These are phyloP conservation scores for Ichneumoninae sp. DNA, from an alignment of 2,888 invertebrate species.

Conservation along the genomic window DNA sequence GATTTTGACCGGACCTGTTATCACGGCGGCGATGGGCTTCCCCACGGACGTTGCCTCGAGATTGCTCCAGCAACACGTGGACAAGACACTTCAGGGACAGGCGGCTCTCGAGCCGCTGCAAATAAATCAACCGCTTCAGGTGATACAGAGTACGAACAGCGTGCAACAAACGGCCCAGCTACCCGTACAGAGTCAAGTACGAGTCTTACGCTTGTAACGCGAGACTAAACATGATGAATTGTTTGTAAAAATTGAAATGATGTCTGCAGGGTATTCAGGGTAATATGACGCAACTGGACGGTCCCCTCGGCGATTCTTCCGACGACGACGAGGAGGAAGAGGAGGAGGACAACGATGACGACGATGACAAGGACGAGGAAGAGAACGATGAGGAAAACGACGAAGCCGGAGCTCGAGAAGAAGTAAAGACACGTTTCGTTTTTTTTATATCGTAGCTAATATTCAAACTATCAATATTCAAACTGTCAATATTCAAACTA, in stretches of 20 bases:
- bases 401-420: conserved; percentile 82
- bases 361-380: conserved; percentile 85
- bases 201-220: neutral
- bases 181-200: conserved; percentile 77
- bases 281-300: conserved; percentile 86
- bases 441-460: conserved; percentile 58
- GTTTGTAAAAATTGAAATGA: conserved; percentile 26
- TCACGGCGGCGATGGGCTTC: conserved; percentile 95
- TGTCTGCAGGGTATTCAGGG: conserved; percentile 70
- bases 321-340: conserved; percentile 93
- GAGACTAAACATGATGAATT: conserved; percentile 10
- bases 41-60: conserved; percentile 93
- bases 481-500: conserved; percentile 71
- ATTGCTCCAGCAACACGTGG: conserved; percentile 95
- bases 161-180: conserved; percentile 77
- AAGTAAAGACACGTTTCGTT: conserved; percentile 73
- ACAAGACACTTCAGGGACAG: conserved; percentile 89
- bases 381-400: conserved; percentile 84
- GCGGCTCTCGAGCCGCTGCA: conserved; percentile 83
- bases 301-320: conserved; percentile 88
- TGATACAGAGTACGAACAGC: conserved; percentile 74
- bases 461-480: conserved; percentile 74
- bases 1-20: conserved; percentile 94
- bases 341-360: conserved; percentile 87
- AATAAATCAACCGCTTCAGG: conserved; percentile 78